Base-by-base conservation (phyloP, 92 coral and sea anemone genomes). In the Parazoanthus swiftii region DNA sequence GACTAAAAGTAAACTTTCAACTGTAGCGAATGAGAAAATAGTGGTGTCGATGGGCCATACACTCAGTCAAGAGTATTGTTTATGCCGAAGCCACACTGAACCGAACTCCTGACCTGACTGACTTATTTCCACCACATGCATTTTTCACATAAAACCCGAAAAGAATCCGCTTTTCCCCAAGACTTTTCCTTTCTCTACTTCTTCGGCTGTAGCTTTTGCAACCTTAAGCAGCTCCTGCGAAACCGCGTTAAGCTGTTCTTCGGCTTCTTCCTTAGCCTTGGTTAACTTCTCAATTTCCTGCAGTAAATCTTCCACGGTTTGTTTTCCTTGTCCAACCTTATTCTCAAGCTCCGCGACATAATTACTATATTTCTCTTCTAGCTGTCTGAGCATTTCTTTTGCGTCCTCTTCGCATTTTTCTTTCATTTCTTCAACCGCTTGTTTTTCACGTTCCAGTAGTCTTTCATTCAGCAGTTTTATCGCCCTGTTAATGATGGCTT, bases 381-480 rank as follows among this genome's bases (percentile, higher is more conserved):
- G 76, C 85, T 89, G 88, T 73, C 84, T 87, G 20, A 97, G 82
- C 85, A 90, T 92, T 73, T 81, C 86, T 43, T 90, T 81, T 65
- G 85, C 88, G 74, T 93, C 91, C 26, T 79, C 88, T 81, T 91
- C 90, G 72, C 95, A 97, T 42, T 89, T 88, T 79, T 89, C 89
- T 51, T 95, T 89, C 90, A 92, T 85, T 74, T 88, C 93, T 23
- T 50, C 56, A 26, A 97, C 89, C 42, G 92, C 95, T 36, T 88
- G 86, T 65, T 84, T 73, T 79, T 91, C 90, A 50, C 91, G 91
- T 81, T 92, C 80, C 81, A 92, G 86, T 73, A 97, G 89, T 89
- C 92, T 97, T n/a, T 92, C 98, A 83, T 92, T 97, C 25, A 97
- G 86, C 39, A 90, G 85, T 51, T 93, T 95, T 80, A 93, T 51